Evolutionary conservation across 2,113 vertebrate genomes (phyloP).

Genomic region (Montifringilla adamsi): DNA sequence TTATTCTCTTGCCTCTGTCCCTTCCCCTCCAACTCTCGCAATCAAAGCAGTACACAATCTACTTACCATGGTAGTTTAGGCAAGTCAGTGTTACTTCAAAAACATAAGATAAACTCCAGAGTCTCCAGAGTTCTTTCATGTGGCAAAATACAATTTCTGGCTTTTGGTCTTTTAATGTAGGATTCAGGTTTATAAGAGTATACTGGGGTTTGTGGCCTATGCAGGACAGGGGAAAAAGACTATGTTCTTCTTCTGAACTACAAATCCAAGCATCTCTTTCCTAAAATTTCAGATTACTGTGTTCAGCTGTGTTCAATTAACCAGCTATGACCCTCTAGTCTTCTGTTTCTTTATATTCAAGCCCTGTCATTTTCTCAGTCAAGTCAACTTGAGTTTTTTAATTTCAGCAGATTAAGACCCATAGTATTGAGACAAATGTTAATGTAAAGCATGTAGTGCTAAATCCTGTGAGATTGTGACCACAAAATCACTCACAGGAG

Average conservation of each 20-base stretch:
- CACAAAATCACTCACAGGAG: constrained; percentile 20
- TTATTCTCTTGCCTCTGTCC: neutral
- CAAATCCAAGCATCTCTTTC: neutral
- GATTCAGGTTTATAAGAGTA: neutral
- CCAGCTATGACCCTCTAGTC: neutral
- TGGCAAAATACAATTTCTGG: neutral
- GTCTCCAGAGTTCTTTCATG: neutral
- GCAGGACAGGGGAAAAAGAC: neutral
- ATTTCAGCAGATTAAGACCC: constrained; percentile 23
- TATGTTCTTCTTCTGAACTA: neutral
- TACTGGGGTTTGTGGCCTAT: neutral
- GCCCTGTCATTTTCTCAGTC: neutral
- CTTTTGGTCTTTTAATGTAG: neutral
- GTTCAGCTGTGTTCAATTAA: neutral
- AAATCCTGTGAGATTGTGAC: neutral
- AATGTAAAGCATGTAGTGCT: neutral
- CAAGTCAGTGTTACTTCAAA: neutral
- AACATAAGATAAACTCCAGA: accelerated
- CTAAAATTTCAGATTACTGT: neutral
- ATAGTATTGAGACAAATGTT: neutral
- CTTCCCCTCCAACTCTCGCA: accelerated
- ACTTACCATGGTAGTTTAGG: neutral
- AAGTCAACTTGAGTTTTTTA: constrained; percentile 1
- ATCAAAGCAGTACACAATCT: neutral
- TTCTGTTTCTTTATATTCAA: neutral